Conservation (phyloP, 2,888 invertebrate genomes). For the Linnaemya vulpina region DNA sequence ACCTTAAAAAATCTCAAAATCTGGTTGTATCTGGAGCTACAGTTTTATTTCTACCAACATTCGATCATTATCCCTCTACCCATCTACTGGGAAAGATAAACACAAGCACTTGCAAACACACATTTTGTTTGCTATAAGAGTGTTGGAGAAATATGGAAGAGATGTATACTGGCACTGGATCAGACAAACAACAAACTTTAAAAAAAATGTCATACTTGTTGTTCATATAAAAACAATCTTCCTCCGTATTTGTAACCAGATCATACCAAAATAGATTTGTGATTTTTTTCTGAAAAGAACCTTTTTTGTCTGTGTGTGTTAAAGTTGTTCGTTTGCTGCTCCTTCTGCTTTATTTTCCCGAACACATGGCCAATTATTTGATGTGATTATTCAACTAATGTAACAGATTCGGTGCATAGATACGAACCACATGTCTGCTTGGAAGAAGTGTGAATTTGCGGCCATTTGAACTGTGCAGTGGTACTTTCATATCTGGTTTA, state of each 20-base stretch:
- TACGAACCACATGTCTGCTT: not conserved
- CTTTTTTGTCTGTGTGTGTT: conserved; percentile 40
- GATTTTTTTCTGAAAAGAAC: conserved; percentile 35
- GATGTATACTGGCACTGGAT: conserved; percentile 4
- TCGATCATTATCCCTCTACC: conserved; percentile 62
- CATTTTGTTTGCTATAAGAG: conserved; percentile 4
- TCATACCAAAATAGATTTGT: conserved; percentile 51
- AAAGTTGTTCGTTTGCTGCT: conserved; percentile 36
- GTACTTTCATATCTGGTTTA: conserved; percentile 61
- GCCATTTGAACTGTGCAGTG: conserved; percentile 22
- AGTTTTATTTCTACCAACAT: conserved; percentile 50
- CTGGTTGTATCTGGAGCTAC: conserved; percentile 37
- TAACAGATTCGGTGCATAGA: conserved; percentile 18
- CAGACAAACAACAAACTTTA: conserved; percentile 12
- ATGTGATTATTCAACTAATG: conserved; percentile 42
- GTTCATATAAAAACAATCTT: conserved; percentile 29
- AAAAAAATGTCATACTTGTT: conserved; percentile 54
- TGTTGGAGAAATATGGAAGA: conserved; percentile 42
- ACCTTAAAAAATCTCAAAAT: conserved; percentile 60
- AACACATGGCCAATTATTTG: conserved; percentile 60
- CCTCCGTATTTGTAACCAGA: conserved; percentile 23
- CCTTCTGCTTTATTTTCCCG: conserved; percentile 20
- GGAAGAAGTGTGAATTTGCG: not conserved
- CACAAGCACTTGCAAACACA: conserved; percentile 6
- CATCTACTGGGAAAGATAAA: conserved; percentile 68